Evolutionary conservation across 2,797 vertebrate species (phyloP), one percentile per base, ranked within the genome.

Genomic region (Trichosurus vulpecula): DNA sequence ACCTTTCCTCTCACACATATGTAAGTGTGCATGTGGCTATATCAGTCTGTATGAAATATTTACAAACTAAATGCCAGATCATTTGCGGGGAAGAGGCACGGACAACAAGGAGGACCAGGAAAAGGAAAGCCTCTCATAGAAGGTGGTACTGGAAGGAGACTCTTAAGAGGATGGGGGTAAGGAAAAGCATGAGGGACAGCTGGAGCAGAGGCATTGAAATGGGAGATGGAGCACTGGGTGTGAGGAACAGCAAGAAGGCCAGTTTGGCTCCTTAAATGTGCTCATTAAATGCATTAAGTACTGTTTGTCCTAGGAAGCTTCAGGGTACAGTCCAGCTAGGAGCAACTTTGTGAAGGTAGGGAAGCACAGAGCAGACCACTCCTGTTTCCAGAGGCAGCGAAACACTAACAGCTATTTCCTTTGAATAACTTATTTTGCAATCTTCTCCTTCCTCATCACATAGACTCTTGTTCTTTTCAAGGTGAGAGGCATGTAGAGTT

Each of bases 231-330:
- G 41, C 66, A 81, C 41, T 81, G 74, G 74, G 41, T 87, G 74
- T 27, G 22, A 87, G 41, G 25, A 87, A 47, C 3, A 47, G 41
- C 41, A 9, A 47, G 55, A 74, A 89, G 94, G 93, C 81, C 94
- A 81, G 93, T 47, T 90, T 97, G 91, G 56, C 92, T 96, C 95
- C 56, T 96, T 94, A 89, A 96, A 90, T 22, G 2, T 56, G 81
- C 66, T 92, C 92, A 92, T 96, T 97, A 92, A 94, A 54, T 93
- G 90, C 94, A 89, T 47, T 54, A 95, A 54, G 74, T 51, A 87
- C 74, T 47, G 74, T 87, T 87, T 87, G 74, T 87, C 74, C 74
- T 51, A 93, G 66, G 90, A 35, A 0, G 74, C 94, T 92, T 94
- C 89, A 47, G 57, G 91, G 91, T 66, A 25, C 25, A 93, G 30